phyloP scores from a whole-genome alignment of 2,797 vertebrate genomes.

The Phalloptychus januarius region DNA sequence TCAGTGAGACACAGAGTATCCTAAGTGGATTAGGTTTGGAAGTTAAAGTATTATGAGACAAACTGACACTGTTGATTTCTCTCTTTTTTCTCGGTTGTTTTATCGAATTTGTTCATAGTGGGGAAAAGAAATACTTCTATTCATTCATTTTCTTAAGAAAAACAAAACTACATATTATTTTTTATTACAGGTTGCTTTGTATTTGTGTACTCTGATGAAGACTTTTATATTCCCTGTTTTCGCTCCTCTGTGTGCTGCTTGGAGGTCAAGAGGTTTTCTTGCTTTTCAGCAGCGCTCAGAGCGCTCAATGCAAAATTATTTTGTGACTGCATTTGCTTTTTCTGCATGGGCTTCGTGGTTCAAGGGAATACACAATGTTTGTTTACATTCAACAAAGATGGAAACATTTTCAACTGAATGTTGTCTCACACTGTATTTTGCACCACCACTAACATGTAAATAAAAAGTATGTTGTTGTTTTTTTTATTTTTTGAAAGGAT shows the following conservation, averaged over 20 bases:
- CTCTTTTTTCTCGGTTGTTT: not conserved
- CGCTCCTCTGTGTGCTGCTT: conserved; percentile 27
- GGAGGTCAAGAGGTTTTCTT: conserved; percentile 36
- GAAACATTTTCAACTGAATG: conserved; percentile 74
- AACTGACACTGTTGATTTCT: not conserved
- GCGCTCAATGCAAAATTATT: conserved; percentile 43
- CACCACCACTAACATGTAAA: conserved; percentile 76
- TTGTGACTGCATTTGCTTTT: conserved; percentile 56
- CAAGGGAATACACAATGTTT: conserved; percentile 57
- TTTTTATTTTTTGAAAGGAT: conserved; percentile 60
- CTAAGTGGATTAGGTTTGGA: not conserved
- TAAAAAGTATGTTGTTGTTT: conserved; percentile 56
- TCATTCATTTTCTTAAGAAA: not conserved
- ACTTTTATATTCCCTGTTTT: conserved; percentile 35
- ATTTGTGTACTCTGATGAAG: conserved; percentile 29
- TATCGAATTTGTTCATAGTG: not conserved
- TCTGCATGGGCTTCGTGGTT: conserved; percentile 45
- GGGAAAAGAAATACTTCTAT: not conserved
- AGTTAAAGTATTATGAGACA: not conserved
- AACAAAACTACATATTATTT: conserved; percentile 10
- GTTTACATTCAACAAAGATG: conserved; percentile 78
- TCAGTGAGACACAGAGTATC: not conserved
- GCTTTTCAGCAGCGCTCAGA: conserved; percentile 24
- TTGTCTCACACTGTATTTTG: conserved; percentile 80
- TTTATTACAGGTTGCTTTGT: conserved; percentile 34